Evolutionary conservation across 1,140 invertebrate species (phyloP), one percentile per base, ranked within the genome.

Genomic region (Plectrocnemia conspersa): DNA sequence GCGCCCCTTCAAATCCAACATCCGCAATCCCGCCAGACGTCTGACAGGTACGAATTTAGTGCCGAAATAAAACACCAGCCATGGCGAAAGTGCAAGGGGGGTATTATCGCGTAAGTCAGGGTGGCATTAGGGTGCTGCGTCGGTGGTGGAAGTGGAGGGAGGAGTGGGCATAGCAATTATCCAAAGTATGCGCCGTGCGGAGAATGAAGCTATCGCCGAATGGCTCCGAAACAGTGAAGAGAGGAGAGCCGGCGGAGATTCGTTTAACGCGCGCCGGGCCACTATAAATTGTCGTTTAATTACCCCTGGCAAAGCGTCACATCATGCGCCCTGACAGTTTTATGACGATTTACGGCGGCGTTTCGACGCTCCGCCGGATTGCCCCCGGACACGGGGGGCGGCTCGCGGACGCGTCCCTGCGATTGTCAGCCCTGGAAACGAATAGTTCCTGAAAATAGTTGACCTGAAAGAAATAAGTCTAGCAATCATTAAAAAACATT

Each of bases 321-420:
- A 79, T 79, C 79, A 78, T 77, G 75, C 75, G 77, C 77, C 77
- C 71, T 78, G 79, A 80, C 79, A 79, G 77, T 80, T 81, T 81
- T 80, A 81, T 81, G 79, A 81, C 79, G 78, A 81, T 81, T 81
- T 81, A 81, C 78, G 75, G 74, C 76, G 69, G 76, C 76, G 77
- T 77, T 77, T 75, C 76, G 70, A 72, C 70, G 71, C 75, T 69
- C 54, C 52, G 56, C 64, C 63, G 64, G 63, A 62, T 63, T 61
- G 66, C 68, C 64, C 58, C 47, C 48, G 45, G 58, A 40, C 13
- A 10, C 45, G 36, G 33, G 52, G 44, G 46, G 19, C 16, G 46
- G 46, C 54, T 56, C 54, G 54, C 15, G 5, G 54, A 6, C 18
- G 10, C 42, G 29, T 32, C 52, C 18, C 6, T 13, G 27, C 10